phyloP scores from a whole-genome alignment of 2,888 invertebrate species.

The Carabus problematicus region DNA sequence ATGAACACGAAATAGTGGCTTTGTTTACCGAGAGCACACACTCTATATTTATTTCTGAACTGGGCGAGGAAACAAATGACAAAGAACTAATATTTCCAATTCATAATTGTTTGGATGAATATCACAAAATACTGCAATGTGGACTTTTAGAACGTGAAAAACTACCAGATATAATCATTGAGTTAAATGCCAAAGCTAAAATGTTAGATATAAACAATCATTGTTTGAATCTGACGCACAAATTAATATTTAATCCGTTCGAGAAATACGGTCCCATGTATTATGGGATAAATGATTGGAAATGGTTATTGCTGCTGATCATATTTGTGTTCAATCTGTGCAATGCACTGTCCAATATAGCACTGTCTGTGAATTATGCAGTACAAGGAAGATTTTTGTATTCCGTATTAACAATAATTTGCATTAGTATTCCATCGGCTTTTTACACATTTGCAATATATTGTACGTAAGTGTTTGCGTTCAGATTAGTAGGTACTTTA shows the following conservation, averaged over 20 bases:
- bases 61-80: too few relatives aligned
- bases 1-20: too few relatives aligned
- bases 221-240: slow-evolving; percentile 22
- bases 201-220: slow-evolving; percentile 12
- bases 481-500: background rate
- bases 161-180: slow-evolving; percentile 6
- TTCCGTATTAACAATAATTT: slow-evolving; percentile 2
- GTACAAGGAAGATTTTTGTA: slow-evolving; percentile 8
- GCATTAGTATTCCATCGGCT: slow-evolving; percentile 10
- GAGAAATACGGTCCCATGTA: slow-evolving; percentile 8
- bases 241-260: slow-evolving; percentile 19
- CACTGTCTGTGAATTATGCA: slow-evolving; percentile 6
- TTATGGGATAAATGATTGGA: background rate
- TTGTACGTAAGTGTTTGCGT: slow-evolving; percentile 10
- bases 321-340: slow-evolving; percentile 16
- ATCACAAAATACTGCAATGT: too few relatives aligned
- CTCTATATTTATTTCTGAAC: too few relatives aligned
- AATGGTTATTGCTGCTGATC: background rate
- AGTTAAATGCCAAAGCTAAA: slow-evolving; percentile 12
- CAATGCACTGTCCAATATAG: slow-evolving; percentile 20
- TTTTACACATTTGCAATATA: slow-evolving; percentile 8
- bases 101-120: too few relatives aligned
- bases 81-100: too few relatives aligned
- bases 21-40: too few relatives aligned
- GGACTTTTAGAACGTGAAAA: slow-evolving; percentile 3